A percentile compares a stretch with the other conserved stretches of the same genome.
phyloP scores from a whole-genome alignment of 2,888 invertebrate species.

The Fragum sueziense region DNA sequence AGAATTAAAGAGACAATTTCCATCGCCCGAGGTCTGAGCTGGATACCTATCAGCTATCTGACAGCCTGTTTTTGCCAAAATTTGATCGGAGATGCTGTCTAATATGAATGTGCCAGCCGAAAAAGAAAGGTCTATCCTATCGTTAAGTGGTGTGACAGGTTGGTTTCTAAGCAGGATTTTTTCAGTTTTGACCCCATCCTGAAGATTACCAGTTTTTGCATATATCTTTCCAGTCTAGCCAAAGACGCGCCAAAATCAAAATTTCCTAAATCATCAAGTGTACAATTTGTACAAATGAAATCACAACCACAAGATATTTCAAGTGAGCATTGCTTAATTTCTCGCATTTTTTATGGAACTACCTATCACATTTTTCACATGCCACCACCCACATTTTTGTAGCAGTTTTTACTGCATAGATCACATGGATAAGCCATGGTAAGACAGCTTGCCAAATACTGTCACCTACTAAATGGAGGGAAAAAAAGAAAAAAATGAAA shows the following conservation, averaged over 20 bases:
- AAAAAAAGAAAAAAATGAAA: too few species aligned
- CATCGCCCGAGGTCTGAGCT: neutral
- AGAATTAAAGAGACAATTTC: neutral
- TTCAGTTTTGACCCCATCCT: neutral
- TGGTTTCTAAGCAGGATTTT: neutral
- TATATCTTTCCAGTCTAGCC: neutral
- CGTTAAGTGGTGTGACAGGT: neutral
- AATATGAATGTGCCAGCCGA: too few species aligned
- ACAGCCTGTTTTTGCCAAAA: neutral
- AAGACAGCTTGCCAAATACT: too few species aligned
- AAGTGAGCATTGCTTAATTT: neutral
- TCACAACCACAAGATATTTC: neutral
- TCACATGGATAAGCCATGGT: constrained; percentile 1
- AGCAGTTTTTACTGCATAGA: neutral
- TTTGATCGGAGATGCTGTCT: too few species aligned
- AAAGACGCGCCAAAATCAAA: neutral
- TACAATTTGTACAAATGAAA: neutral
- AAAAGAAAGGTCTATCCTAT: neutral
- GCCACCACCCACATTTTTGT: neutral
- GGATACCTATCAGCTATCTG: neutral
- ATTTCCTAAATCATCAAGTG: neutral
- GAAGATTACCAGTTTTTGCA: neutral
- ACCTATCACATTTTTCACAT: constrained; percentile 4
- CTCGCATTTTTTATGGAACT: constrained; percentile 3
- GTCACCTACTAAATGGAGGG: too few species aligned